phyloP scores from a whole-genome alignment of 2,888 invertebrate species.

The Congeria kusceri region DNA sequence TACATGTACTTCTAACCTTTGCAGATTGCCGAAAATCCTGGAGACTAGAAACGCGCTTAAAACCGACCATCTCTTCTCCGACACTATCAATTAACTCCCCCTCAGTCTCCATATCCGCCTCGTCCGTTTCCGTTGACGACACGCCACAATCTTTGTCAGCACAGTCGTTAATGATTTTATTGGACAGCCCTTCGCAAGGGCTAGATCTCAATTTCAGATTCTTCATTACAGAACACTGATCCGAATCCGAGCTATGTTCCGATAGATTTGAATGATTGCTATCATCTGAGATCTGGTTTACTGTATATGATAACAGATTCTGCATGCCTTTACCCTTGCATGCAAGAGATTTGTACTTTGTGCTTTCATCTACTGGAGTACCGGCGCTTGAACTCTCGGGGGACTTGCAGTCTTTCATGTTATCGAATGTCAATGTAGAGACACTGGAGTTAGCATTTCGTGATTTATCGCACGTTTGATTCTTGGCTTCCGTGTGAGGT shows the following conservation, averaged over 20 bases:
- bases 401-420: slow-evolving; percentile 41
- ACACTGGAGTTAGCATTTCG: slow-evolving; percentile 28
- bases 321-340: slow-evolving; percentile 24
- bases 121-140: slow-evolving; percentile 28
- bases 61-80: slow-evolving; percentile 1
- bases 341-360: no score
- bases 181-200: slow-evolving; percentile 31
- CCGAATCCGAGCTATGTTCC: slow-evolving; percentile 76
- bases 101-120: slow-evolving; percentile 1
- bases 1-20: not conserved
- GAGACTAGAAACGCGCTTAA: slow-evolving; percentile 51
- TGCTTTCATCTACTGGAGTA: no score
- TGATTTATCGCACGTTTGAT: slow-evolving; percentile 24
- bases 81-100: not conserved
- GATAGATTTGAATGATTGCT: slow-evolving; percentile 80
- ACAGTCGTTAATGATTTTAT: slow-evolving; percentile 17
- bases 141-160: slow-evolving; percentile 13
- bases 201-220: slow-evolving; percentile 60
- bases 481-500: slow-evolving; percentile 1
- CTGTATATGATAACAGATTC: slow-evolving; percentile 25
- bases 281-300: slow-evolving; percentile 73
- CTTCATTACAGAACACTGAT: slow-evolving; percentile 71
- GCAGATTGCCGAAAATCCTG: slow-evolving; percentile 34
- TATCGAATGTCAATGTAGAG: slow-evolving; percentile 55
- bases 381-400: not conserved